Base-by-base conservation (phyloP, 2,888 invertebrate species). In the Hydroisotoma schaefferi region DNA sequence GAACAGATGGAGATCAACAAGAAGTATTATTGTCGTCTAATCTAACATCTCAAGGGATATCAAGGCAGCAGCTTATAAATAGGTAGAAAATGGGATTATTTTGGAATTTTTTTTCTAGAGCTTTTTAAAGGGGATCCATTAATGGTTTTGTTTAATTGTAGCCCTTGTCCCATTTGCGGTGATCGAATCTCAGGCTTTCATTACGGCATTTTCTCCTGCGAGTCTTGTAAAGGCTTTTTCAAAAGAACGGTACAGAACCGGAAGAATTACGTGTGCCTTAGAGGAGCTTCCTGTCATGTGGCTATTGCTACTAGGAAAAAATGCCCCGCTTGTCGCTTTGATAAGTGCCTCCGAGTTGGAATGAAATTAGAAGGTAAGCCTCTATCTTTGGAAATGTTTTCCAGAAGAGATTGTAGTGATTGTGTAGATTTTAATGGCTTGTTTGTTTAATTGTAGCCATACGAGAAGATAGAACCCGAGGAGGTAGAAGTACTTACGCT, bases 201-300 rank as follows among this genome's bases (percentile, higher is more conserved):
- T 78, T 97, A 97, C 78, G 97, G 97, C 12, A 54, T 57, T 10
- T 61, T 55, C n/a, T 94, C 94, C 12, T 97, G 97, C 79, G 97
- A 97, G 77, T 93, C 93, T 22, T 97, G 97, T 79, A 97, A 97
- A 78, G 95, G 95, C 2, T 97, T 97, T 81, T 97, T 97, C 81
- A 97, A 97, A 78, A 83, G 97, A 63, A 97, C 95, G 22, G 95
- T 97, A n/a, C 97, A 97, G 80, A 97, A 97, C 77, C 85, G 94
- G 72, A 97, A 97, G 81, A 92, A 93, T 77, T 97, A 95, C 79
- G 90, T 93, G 75, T 97, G 97, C 76, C 81, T 90, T 49, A 82
- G 93, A 26, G 93, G 94, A 1, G 91, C 91, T 0, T 87, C 86
- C 72, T 97, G 97, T 78, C 90, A 90, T 25, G 92, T 97, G 12